Percentiles rank a stretch among this genome's conserved stretches.
Conservation (phyloP, 2,797 vertebrate genomes). For the Urocyon cinereoargenteus region DNA sequence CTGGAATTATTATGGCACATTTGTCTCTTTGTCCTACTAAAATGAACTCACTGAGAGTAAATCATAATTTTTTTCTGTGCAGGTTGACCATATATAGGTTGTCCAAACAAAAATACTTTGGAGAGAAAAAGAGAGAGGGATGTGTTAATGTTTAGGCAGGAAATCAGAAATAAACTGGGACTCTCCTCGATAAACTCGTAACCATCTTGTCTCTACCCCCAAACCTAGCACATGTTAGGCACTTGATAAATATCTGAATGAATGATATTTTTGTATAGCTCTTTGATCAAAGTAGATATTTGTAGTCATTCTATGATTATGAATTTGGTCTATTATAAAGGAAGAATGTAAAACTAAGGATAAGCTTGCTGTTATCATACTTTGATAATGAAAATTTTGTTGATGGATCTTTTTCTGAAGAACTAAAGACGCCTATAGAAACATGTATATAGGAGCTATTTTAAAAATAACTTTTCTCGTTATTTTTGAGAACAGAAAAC, state of each 20-base stretch:
- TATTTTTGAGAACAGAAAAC: conserved; percentile 46
- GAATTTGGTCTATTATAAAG: conserved; percentile 27
- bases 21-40: neutral
- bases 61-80: conserved; percentile 5
- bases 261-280: conserved; percentile 6
- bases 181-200: neutral
- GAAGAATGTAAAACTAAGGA: conserved; percentile 38
- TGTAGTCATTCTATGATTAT: neutral
- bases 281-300: conserved; percentile 12
- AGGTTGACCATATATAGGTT: neutral
- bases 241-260: conserved; percentile 24
- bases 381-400: neutral
- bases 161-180: neutral
- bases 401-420: conserved; percentile 8
- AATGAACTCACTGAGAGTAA: neutral
- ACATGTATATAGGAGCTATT: neutral
- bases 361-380: neutral
- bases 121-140: neutral
- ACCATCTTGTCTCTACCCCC: neutral
- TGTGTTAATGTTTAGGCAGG: neutral
- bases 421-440: neutral
- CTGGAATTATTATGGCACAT: neutral
- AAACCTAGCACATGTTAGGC: neutral
- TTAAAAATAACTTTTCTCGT: conserved; percentile 44
- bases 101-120: neutral